A percentile compares a stretch with the other conserved stretches of the same genome.
These are phyloP conservation scores for Whitmania pigra DNA, from an alignment of 1,140 invertebrate species.

Conservation along the genomic window DNA sequence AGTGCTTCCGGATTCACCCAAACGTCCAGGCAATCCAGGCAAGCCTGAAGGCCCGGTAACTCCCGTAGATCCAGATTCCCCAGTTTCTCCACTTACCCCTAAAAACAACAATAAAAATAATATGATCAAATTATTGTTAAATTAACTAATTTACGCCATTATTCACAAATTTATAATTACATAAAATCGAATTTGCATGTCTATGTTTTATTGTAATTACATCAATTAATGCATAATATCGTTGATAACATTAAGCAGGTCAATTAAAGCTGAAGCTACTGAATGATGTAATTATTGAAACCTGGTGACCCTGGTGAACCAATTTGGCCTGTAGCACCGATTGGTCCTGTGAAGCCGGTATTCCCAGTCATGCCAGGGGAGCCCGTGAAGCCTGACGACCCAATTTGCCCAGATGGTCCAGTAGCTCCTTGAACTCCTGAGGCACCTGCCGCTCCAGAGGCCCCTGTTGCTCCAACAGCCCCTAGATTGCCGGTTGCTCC, in stretches of 20 bases:
- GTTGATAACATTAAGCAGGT: too few relatives aligned
- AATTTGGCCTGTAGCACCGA: slow-evolving; percentile 8
- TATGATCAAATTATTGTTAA: too few relatives aligned
- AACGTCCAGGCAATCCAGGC: slow-evolving; percentile 51
- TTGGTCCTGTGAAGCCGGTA: slow-evolving; percentile 17
- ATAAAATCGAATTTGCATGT: too few relatives aligned
- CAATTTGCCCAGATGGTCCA: slow-evolving; percentile 17
- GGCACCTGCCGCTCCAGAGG: slow-evolving; percentile 46
- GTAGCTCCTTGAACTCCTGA: slow-evolving; percentile 6
- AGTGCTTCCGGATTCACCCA: slow-evolving; percentile 53
- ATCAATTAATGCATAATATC: too few relatives aligned
- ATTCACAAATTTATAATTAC: too few relatives aligned
- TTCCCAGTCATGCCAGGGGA: slow-evolving; percentile 8
- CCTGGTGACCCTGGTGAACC: neutral
- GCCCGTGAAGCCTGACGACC: slow-evolving; percentile 49
- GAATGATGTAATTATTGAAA: neutral
- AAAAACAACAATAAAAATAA: too few relatives aligned
- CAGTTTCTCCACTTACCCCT: neutral
- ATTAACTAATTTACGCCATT: too few relatives aligned
- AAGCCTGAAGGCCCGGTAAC: slow-evolving; percentile 70
- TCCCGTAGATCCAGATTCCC: slow-evolving; percentile 52
- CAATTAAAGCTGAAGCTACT: too few relatives aligned
- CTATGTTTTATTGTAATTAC: too few relatives aligned
- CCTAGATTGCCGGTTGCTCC: slow-evolving; percentile 30
- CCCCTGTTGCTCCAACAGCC: slow-evolving; percentile 39